Base-by-base conservation (phyloP, 2,797 vertebrate species). In the Antrozous pallidus region DNA sequence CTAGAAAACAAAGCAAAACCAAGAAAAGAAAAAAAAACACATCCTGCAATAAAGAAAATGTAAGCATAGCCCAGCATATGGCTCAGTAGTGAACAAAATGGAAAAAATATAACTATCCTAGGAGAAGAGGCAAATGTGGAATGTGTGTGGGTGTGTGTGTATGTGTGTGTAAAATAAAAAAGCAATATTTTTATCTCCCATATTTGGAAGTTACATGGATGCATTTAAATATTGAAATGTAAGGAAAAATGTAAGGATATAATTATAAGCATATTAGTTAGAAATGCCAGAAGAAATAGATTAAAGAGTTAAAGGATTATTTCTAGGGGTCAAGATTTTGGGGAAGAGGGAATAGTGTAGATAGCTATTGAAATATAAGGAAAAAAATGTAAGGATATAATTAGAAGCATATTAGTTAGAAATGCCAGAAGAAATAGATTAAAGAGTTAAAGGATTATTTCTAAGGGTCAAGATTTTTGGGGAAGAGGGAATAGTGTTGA, bases 71-170 rank as follows among this genome's bases (percentile, higher is more conserved):
- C 73, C 51, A 58, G 71, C 28, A 78, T 40, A 79, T 45, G 26
- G 22, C 26, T 88, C 40, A 24, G 20, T 45, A 63, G n/a, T 49
- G 58, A 92, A 61, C 22, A 42, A 69, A 90, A 65, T 65, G 63
- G 83, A 63, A 92, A 90, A 82, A 96, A 63, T 51, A n/a, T 51
- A 88, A 38, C 49, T 85, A 63, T 90, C 42, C 73, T 33, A 78
- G 38, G 18, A 75, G 28, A 84, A 47, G 45, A 69, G 28, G 33
- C 61, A 67, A 63, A 67, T 45, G 63, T 79, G 63, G n/a, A 85
- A 13, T 2, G 28, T n/a, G 31, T 26, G 16, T 54, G n/a, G 22
- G 22, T 17, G 49, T n/a, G 26, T 54, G 18, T 54, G 51, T 56
- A 33, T 54, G 28, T 33, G 22, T 22, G 40, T 77, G 63, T 26